Evolutionary conservation across 2,113 vertebrate genomes (phyloP).

Genomic region (Eidolon helvum): DNA sequence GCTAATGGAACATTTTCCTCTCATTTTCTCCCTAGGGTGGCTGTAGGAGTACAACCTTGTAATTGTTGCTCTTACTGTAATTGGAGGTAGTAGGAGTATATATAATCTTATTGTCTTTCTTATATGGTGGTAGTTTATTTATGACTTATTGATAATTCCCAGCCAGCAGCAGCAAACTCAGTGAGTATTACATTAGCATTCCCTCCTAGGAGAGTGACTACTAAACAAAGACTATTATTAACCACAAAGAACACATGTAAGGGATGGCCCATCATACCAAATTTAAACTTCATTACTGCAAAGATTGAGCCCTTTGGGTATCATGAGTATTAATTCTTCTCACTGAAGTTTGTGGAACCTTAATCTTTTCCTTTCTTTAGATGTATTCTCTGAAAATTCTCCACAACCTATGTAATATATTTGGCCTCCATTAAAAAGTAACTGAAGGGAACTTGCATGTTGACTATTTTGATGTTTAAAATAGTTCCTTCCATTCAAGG

Average conservation of each 20-base stretch:
- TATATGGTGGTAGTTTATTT: slow-evolving; percentile 83
- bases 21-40: slow-evolving; percentile 88
- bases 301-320: slow-evolving; percentile 58
- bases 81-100: slow-evolving; percentile 87
- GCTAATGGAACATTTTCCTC: slow-evolving; percentile 90
- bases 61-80: slow-evolving; percentile 89
- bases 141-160: slow-evolving; percentile 83
- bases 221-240: slow-evolving; percentile 82
- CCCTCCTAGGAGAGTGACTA: slow-evolving; percentile 75
- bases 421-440: not conserved
- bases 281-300: slow-evolving; percentile 64
- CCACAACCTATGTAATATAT: not conserved
- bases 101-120: slow-evolving; percentile 89
- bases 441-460: not conserved
- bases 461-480: slow-evolving; percentile 2
- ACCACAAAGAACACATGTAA: slow-evolving; percentile 70
- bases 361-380: slow-evolving; percentile 47
- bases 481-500: not conserved
- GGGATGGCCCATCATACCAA: slow-evolving; percentile 75
- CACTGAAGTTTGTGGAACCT: not conserved
- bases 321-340: not conserved
- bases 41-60: slow-evolving; percentile 87
- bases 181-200: slow-evolving; percentile 82
- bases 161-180: slow-evolving; percentile 80
- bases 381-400: slow-evolving; percentile 1